Evolutionary conservation across 2,113 vertebrate species (phyloP).

Genomic region (Hippocampus comes): DNA sequence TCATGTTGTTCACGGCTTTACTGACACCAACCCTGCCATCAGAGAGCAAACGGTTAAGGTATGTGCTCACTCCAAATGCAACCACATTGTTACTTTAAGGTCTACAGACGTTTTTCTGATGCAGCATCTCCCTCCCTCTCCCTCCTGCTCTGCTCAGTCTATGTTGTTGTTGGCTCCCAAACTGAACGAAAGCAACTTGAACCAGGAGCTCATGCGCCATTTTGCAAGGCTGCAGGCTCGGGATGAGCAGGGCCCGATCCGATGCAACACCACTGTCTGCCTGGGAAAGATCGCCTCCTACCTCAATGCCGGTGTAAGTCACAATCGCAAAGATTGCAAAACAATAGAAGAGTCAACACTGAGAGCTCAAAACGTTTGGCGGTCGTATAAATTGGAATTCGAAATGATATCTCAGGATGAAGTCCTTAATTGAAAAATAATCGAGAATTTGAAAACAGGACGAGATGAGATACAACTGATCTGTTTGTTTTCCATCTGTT

Average conservation of each 20-base stretch:
- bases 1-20: conserved; percentile 87
- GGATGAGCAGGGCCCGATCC: conserved; percentile 89
- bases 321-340: background rate
- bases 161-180: conserved; percentile 90
- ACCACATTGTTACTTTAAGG: background rate
- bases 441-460: background rate
- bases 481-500: background rate
- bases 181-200: conserved; percentile 84
- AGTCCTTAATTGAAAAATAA: background rate
- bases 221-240: conserved; percentile 86
- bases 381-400: background rate
- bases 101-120: background rate
- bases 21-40: conserved; percentile 92
- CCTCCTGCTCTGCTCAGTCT: conserved; percentile 64
- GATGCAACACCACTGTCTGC: conserved; percentile 91
- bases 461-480: background rate
- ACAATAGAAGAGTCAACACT: background rate
- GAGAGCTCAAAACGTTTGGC: background rate
- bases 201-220: conserved; percentile 89
- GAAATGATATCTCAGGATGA: background rate
- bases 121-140: background rate
- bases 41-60: conserved; percentile 94
- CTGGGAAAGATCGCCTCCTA: conserved; percentile 89
- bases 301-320: conserved; percentile 76
- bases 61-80: conserved; percentile 5